Base-by-base conservation (phyloP, 2,113 vertebrate species). In the Myiopsitta monachus region DNA sequence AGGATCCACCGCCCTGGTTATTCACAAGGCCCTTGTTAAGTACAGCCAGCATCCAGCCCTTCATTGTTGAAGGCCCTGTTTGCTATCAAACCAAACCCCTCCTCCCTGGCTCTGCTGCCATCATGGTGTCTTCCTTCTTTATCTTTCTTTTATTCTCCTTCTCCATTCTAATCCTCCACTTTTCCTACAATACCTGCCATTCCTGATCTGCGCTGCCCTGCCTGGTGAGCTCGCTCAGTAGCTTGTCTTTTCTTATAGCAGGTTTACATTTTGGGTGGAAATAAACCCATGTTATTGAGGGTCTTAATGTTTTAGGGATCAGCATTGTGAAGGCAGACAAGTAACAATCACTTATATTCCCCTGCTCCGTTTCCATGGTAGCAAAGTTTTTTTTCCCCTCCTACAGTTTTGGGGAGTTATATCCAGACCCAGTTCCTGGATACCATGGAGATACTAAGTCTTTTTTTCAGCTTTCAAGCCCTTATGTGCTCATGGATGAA, bases 301-400 rank as follows among this genome's bases (percentile, higher is more conserved):
- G 9, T 44, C 43, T 80, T 68, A 31, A 22, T 3, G 6, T 88
- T 64, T 63, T 49, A 77, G 61, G 38, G 22, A 46, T 67, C 67
- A 24, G 22, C n/a, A 63, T 44, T 61, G 27, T 57, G 64, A 83
- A 90, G 24, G 70, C 57, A 59, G 62, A 82, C 4, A n/a, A 57
- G 31, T 83, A 90, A 52, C 80, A 39, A 19, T 52, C 36, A 57
- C 24, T 77, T 88, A 12, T 38, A 57, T 83, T 79, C 67, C 72
- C 49, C 90, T 44, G 14, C 76, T 94, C 85, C 63, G 96, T 97
- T 96, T 90, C 92, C 90, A 94, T 93, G 76, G 94, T 36, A 96
- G 49, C 92, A 80, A 90, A 92, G 86, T 88, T 77, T 88, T 85
- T 85, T 28, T 28, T 16, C 33, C 57, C 33, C 62, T 81, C 49